A percentile compares a stretch with the other conserved stretches of the same genome.
phyloP scores from a whole-genome alignment of 1,140 invertebrate species.

The Orius insidiosus region DNA sequence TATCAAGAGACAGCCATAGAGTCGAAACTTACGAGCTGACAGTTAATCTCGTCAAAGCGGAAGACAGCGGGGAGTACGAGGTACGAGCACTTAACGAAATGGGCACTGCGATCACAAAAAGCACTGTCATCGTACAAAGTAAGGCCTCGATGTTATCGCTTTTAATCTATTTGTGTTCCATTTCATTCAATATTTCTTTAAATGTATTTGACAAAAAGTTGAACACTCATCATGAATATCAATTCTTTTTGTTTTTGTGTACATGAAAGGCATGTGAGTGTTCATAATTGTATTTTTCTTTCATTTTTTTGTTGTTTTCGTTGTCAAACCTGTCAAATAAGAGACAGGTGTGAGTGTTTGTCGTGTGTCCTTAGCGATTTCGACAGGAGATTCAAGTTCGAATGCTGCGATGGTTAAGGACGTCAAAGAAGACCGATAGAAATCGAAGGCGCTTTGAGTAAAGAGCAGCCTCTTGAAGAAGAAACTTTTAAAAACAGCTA shows the following conservation, averaged over 20 bases:
- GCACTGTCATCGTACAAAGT: constrained; percentile 70
- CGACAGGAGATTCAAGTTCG: neutral
- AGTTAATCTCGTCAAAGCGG: constrained; percentile 57
- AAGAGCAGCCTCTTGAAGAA: constrained; percentile 2
- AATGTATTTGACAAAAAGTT: neutral
- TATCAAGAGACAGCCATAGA: constrained; percentile 53
- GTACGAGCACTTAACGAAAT: constrained; percentile 67
- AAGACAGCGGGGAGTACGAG: constrained; percentile 69
- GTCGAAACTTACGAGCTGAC: constrained; percentile 65
- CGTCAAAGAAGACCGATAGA: neutral
- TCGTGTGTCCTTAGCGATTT: constrained; percentile 12
- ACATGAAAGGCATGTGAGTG: neutral
- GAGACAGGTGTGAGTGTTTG: constrained; percentile 16
- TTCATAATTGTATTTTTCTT: too few species aligned
- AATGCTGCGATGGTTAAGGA: neutral
- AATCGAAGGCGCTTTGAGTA: neutral
- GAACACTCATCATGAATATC: too few species aligned
- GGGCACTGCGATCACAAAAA: constrained; percentile 64
- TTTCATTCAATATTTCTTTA: too few species aligned
- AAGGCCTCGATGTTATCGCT: too few species aligned
- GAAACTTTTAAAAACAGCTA: constrained; percentile 11
- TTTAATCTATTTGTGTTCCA: too few species aligned
- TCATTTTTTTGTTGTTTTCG: constrained; percentile 1
- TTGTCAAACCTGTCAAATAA: constrained; percentile 12
- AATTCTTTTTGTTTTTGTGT: neutral